These are phyloP conservation scores for Upupa epops DNA, from an alignment of 2,113 vertebrate species.

Conservation along the genomic window DNA sequence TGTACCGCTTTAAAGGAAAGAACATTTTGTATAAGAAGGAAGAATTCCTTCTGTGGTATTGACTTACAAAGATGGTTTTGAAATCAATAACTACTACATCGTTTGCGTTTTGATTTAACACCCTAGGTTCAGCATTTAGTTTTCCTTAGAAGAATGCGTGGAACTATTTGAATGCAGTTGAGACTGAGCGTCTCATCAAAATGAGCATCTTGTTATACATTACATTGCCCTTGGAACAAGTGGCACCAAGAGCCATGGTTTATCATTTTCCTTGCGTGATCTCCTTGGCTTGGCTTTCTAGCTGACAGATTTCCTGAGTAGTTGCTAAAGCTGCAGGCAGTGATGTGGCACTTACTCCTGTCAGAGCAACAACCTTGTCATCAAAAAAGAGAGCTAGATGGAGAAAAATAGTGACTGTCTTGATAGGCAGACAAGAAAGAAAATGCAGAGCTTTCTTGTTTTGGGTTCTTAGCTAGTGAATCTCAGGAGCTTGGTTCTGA, in stretches of 20 bases:
- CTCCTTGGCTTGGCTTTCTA: neutral
- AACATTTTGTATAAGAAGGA: neutral
- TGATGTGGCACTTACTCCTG: neutral
- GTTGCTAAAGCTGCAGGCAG: neutral
- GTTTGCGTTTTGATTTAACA: neutral
- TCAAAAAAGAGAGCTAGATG: constrained; percentile 3
- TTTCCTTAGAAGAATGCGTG: neutral
- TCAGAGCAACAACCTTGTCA: neutral
- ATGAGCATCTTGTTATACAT: neutral
- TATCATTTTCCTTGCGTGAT: neutral
- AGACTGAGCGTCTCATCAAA: neutral
- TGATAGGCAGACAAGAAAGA: constrained; percentile 28
- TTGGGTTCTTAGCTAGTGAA: neutral
- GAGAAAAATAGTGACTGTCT: constrained; percentile 9
- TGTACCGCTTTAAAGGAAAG: neutral
- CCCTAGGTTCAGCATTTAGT: neutral
- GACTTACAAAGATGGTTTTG: neutral
- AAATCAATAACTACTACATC: neutral
- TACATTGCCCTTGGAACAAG: neutral
- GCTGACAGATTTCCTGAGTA: neutral
- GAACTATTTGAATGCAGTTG: neutral
- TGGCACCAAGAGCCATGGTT: neutral
- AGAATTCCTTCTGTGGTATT: neutral
- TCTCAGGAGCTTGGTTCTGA: neutral
- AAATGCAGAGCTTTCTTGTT: constrained; percentile 10